Evolutionary conservation across 2,888 invertebrate species (phyloP), one percentile per base, ranked within the genome.

Genomic region (Trichogramma evanescens): DNA sequence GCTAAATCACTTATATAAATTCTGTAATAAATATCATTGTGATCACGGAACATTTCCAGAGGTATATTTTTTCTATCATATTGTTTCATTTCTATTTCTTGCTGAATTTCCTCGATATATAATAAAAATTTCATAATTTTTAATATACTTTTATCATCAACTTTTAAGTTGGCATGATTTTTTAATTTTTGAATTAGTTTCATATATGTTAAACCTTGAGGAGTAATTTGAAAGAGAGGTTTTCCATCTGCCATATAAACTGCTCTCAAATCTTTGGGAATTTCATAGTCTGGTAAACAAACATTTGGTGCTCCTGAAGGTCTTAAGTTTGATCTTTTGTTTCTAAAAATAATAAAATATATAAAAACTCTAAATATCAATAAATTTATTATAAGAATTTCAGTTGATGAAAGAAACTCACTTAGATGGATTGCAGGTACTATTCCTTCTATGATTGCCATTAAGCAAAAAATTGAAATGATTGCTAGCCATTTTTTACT

Each of bases 71-170:
- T 0, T 46, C 49, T 49, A 58, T 63, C 53, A 50, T 58, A 63
- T 48, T 50, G 46, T 46, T 26, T 60, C 58, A 63, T 60, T 42
- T 60, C 53, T n/a, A 56, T 39, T 50, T 55, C 50, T 54, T 58
- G 55, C 55, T 60, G 53, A 26, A 60, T 60, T 55, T 60, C 58
- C 56, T 63, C 63, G 26, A 63, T n/a, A 50, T 60, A 60, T 9
- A 63, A 38, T 58, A 63, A 53, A 7, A 63, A 45, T 52, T 60
- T 52, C 5, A 63, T 56, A 51, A 58, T 52, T 43, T 60, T 8
- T 9, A 62, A 43, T 50, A 59, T 49, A 48, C 59, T 62, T 1
- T 7, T 50, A 38, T 59, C 59, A 10, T 43, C 44, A 4, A 55
- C 10, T 40, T 45, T 10, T 2, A 58, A 50, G 10, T 7, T 40